phyloP scores from a whole-genome alignment of 2,113 vertebrate genomes.

The Mobula birostris region DNA sequence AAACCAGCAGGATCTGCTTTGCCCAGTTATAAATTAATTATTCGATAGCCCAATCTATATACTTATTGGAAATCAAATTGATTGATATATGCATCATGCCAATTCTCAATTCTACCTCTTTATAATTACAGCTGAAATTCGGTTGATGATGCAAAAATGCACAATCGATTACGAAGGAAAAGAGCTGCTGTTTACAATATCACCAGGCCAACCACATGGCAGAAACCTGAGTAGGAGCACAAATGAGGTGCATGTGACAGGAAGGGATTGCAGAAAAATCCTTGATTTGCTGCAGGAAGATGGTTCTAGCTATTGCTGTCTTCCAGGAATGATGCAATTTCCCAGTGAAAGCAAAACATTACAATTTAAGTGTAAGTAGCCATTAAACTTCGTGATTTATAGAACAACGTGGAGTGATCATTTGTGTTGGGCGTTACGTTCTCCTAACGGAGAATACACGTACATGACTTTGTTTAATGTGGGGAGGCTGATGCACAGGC shows the following conservation, averaged over 20 bases:
- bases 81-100: neutral
- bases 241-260: neutral
- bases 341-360: neutral
- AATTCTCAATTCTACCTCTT: neutral
- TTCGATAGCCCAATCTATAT: neutral
- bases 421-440: no score
- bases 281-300: neutral
- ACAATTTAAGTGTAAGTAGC: neutral
- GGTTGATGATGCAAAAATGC: neutral
- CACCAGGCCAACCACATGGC: neutral
- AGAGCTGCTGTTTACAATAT: neutral
- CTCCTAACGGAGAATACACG: no score
- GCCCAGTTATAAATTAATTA: neutral
- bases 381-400: neutral
- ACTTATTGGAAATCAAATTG: neutral
- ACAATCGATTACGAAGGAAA: neutral
- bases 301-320: neutral
- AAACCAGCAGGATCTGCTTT: neutral
- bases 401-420: no score
- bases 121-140: neutral
- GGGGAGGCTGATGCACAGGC: no score
- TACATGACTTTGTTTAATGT: no score
- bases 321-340: neutral
- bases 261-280: no score
- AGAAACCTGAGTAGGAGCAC: neutral